Conservation (phyloP, 2,888 invertebrate genomes). For the Lasiommata megera region DNA sequence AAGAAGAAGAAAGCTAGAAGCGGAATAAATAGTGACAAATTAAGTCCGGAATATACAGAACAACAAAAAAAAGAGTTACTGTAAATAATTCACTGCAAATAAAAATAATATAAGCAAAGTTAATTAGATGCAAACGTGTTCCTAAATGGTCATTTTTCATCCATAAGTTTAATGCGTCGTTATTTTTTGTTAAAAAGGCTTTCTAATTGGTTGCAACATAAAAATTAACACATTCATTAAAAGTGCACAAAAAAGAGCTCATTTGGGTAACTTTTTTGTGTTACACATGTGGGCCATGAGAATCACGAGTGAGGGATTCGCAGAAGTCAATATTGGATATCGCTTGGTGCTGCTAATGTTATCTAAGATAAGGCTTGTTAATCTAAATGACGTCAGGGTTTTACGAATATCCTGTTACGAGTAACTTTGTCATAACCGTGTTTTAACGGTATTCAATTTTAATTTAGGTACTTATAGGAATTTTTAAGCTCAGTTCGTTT, state of each 20-base stretch:
- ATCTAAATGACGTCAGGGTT: constrained; percentile 53
- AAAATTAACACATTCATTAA: constrained; percentile 29
- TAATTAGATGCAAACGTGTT: constrained; percentile 13
- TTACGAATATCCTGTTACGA: constrained; percentile 39
- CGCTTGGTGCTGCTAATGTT: constrained; percentile 33
- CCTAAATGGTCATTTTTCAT: constrained; percentile 28
- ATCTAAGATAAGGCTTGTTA: constrained; percentile 62
- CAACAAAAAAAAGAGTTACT: too few species aligned
- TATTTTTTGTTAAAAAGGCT: constrained; percentile 9
- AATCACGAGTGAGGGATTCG: constrained; percentile 16
- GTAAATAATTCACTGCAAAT: background rate
- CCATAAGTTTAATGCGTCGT: constrained; percentile 17
- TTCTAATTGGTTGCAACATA: constrained; percentile 19
- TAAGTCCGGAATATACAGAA: background rate
- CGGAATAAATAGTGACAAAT: too few species aligned
- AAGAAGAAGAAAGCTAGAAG: too few species aligned
- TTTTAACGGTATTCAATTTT: background rate
- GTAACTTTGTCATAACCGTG: background rate
- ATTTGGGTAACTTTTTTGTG: constrained; percentile 22
- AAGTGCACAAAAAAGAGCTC: constrained; percentile 22
- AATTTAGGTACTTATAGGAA: too few species aligned
- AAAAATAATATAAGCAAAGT: background rate
- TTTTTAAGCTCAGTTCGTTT: too few species aligned
- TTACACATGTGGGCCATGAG: constrained; percentile 23
- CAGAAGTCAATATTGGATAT: constrained; percentile 19